Evolutionary conservation across 92 coral and sea anemone species (phyloP).

Genomic region (Pocillopora grandis): DNA sequence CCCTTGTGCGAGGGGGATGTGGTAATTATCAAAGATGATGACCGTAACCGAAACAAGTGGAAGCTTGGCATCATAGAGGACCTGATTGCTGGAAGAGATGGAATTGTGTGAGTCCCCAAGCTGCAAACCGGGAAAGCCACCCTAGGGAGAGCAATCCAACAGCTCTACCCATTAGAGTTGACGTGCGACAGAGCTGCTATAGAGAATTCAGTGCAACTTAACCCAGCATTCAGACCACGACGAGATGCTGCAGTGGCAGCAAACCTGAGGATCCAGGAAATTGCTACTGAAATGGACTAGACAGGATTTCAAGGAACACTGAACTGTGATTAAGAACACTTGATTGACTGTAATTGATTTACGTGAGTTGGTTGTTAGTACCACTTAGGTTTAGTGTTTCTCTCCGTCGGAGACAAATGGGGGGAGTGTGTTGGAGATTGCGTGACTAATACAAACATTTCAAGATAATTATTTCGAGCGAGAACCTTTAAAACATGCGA

Average conservation of each 20-base stretch:
- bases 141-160: constrained; percentile 33
- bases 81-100: constrained; percentile 26
- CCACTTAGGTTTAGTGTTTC: neutral
- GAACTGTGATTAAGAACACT: neutral
- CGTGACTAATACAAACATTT: neutral
- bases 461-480: too few species aligned
- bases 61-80: constrained; percentile 6
- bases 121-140: constrained; percentile 21
- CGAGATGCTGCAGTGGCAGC: constrained; percentile 29
- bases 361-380: neutral
- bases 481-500: too few species aligned
- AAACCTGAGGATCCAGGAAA: constrained; percentile 15
- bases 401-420: neutral
- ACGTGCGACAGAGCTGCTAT: constrained; percentile 10
- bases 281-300: constrained; percentile 10
- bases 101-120: constrained; percentile 27
- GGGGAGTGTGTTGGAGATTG: constrained; percentile 36
- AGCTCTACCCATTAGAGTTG: constrained; percentile 30
- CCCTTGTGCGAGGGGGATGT: constrained; percentile 30
- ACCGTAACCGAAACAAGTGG: constrained; percentile 38
- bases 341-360: neutral
- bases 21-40: constrained; percentile 24
- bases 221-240: neutral
- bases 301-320: neutral
- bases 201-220: neutral